A percentile compares a stretch with the other conserved stretches of the same genome.
These are phyloP conservation scores for Numenius phaeopus DNA, from an alignment of 2,797 vertebrate species.

Conservation along the genomic window DNA sequence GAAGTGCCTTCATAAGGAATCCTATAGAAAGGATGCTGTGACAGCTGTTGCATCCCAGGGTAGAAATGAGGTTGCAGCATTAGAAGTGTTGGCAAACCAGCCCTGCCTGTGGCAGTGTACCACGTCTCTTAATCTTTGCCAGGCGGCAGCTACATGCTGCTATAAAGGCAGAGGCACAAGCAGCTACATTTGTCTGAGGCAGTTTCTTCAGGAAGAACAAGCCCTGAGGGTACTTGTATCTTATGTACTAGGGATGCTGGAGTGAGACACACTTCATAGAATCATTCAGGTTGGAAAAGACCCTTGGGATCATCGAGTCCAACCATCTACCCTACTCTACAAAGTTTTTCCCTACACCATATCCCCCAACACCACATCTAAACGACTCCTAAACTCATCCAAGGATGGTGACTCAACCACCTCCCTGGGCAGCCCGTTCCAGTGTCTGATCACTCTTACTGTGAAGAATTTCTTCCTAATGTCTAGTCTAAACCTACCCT, in stretches of 20 bases:
- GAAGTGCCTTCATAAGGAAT: background rate
- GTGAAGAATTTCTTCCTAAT: no score
- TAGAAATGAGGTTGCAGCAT: background rate
- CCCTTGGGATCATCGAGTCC: no score
- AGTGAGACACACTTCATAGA: background rate
- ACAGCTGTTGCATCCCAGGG: background rate
- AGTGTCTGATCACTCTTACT: no score
- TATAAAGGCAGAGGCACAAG: background rate
- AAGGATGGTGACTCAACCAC: no score
- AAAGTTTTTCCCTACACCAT: no score
- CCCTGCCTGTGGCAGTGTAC: background rate
- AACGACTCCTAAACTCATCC: no score
- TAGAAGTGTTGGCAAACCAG: background rate
- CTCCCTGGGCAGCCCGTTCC: no score
- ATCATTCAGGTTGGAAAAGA: no score
- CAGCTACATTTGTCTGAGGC: background rate
- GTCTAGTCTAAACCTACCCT: no score
- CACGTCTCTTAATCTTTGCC: background rate
- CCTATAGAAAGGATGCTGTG: background rate
- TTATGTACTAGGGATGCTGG: background rate
- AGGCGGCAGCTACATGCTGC: fast-evolving
- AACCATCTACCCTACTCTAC: no score
- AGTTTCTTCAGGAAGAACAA: background rate
- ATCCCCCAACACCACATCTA: no score
- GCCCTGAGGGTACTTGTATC: background rate